A percentile compares a stretch with the other conserved stretches of the same genome.
These are phyloP conservation scores for Otocyon megalotis DNA, from an alignment of 2,113 vertebrate genomes.

Conservation along the genomic window DNA sequence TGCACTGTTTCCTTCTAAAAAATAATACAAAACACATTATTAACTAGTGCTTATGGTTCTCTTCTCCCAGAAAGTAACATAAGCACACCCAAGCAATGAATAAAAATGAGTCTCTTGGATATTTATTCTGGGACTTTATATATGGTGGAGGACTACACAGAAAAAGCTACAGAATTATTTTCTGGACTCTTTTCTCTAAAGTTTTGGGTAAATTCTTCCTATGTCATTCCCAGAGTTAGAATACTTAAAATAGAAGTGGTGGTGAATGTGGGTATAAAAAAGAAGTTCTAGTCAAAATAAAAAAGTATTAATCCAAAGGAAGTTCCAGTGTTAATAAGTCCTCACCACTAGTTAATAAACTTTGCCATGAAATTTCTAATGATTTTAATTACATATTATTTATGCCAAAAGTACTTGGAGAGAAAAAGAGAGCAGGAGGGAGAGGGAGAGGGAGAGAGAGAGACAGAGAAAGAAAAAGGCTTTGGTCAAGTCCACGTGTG, in stretches of 20 bases:
- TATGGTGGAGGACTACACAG: not conserved
- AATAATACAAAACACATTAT: not conserved
- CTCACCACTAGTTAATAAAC: not conserved
- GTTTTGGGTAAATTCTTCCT: not conserved
- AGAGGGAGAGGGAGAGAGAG: not conserved
- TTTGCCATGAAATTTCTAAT: not conserved
- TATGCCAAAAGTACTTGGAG: slow-evolving; percentile 33
- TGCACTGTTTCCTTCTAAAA: not conserved
- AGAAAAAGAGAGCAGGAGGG: not conserved
- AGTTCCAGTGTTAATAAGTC: not conserved
- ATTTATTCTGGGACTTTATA: not conserved
- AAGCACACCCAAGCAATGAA: not conserved
- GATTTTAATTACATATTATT: not conserved
- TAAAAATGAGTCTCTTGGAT: not conserved
- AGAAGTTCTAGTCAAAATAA: not conserved
- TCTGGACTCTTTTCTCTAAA: not conserved
- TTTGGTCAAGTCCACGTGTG: slow-evolving; percentile 9
- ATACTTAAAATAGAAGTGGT: not conserved
- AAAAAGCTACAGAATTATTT: not conserved
- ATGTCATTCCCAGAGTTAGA: not conserved
- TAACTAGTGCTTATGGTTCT: no score
- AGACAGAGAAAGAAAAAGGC: not conserved
- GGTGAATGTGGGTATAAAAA: not conserved
- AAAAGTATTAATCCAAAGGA: not conserved
- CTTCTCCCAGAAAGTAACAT: not conserved